These are phyloP conservation scores for Oncopodura yosiiana DNA, from an alignment of 1,140 invertebrate species.

Conservation along the genomic window DNA sequence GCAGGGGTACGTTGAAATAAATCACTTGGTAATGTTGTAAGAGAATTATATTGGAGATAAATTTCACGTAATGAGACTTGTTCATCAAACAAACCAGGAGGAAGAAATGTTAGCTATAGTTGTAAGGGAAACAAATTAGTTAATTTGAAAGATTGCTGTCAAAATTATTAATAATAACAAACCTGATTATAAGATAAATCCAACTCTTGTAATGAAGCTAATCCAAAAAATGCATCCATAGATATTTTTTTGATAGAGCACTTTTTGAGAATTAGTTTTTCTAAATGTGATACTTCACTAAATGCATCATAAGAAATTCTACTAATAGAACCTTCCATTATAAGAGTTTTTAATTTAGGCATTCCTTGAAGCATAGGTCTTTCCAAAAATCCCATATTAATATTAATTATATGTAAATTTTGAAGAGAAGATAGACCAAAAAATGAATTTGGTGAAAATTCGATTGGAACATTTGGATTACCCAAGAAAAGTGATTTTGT, in stretches of 20 bases:
- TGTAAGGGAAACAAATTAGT: too few species aligned
- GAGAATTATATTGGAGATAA: constrained; percentile 50
- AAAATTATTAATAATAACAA: too few species aligned
- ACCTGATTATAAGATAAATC: constrained; percentile 56
- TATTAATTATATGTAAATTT: constrained; percentile 47
- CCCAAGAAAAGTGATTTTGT: constrained; percentile 53
- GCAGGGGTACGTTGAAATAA: constrained; percentile 47
- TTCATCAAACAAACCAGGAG: constrained; percentile 53
- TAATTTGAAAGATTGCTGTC: too few species aligned
- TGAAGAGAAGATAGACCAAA: constrained; percentile 48
- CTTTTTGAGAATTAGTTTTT: constrained; percentile 49
- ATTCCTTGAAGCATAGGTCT: constrained; percentile 52
- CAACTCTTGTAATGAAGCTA: constrained; percentile 48
- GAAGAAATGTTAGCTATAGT: constrained; percentile 47
- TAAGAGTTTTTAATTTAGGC: constrained; percentile 45
- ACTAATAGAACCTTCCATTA: constrained; percentile 48
- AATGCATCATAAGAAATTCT: constrained; percentile 59
- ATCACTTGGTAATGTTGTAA: constrained; percentile 47
- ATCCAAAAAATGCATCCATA: constrained; percentile 57
- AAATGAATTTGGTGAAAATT: constrained; percentile 52
- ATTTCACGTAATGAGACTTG: constrained; percentile 50
- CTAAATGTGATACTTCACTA: constrained; percentile 48
- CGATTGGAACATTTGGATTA: constrained; percentile 43
- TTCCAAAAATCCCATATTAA: constrained; percentile 48
- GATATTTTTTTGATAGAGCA: constrained; percentile 53